These are phyloP conservation scores for Magallana ariakensis DNA, from an alignment of 1,140 invertebrate genomes.

Conservation along the genomic window DNA sequence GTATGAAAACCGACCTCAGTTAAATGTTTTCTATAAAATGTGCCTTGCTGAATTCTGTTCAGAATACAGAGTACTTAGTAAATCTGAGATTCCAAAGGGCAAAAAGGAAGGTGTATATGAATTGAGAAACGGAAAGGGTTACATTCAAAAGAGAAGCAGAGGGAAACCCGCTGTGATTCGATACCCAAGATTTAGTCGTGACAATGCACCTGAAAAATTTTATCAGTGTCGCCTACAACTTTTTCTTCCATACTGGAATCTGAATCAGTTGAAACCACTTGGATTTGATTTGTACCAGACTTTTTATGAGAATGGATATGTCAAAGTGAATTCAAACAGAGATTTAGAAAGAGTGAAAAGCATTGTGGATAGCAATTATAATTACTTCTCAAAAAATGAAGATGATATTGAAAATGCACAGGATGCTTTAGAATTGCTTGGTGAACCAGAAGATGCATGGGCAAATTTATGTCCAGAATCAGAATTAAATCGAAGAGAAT, in stretches of 20 bases:
- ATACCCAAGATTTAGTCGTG: constrained; percentile 2
- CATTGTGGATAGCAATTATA: constrained; percentile 31
- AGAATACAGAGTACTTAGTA: constrained; percentile 47
- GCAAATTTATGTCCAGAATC: constrained; percentile 42
- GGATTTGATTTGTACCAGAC: constrained; percentile 40
- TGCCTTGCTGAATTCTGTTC: constrained; percentile 52
- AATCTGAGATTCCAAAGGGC: background rate
- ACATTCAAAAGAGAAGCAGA: constrained; percentile 47
- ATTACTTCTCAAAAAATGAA: background rate
- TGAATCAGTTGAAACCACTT: constrained; percentile 48
- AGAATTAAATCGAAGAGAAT: constrained; percentile 30
- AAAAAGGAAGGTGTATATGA: constrained; percentile 8
- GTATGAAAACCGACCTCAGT: background rate
- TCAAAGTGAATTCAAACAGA: background rate
- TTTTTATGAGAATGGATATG: constrained; percentile 48
- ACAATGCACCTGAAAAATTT: constrained; percentile 44
- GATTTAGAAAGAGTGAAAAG: background rate
- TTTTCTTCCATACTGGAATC: constrained; percentile 45
- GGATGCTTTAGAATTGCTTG: constrained; percentile 4
- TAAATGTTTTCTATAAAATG: background rate
- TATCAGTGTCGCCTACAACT: constrained; percentile 39
- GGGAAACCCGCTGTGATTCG: background rate
- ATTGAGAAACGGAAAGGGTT: constrained; percentile 46
- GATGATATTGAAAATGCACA: constrained; percentile 10
- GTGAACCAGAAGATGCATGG: constrained; percentile 44